Conservation (phyloP, 2,113 vertebrate genomes). For the Oryzias melastigma region DNA sequence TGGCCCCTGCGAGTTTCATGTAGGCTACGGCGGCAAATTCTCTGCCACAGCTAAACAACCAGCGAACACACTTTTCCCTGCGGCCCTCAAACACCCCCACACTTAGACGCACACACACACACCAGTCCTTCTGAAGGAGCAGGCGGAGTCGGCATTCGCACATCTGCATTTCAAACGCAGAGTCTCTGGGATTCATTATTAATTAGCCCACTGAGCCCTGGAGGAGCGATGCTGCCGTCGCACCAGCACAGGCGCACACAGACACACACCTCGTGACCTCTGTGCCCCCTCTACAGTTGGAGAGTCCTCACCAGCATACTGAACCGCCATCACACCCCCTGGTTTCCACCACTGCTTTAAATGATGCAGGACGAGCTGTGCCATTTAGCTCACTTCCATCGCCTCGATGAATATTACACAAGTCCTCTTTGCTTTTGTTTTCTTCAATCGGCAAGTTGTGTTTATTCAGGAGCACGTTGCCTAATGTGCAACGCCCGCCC, state of each 20-base stretch:
- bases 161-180: constrained; percentile 99
- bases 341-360: constrained; percentile 41
- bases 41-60: constrained; percentile 48
- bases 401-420: constrained; percentile 46
- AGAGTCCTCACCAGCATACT: constrained; percentile 61
- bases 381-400: constrained; percentile 13
- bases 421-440: constrained; percentile 19
- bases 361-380: constrained; percentile 13
- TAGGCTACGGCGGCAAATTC: constrained; percentile 32
- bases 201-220: constrained; percentile 98
- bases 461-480: constrained; percentile 28
- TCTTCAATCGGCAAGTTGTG: constrained; percentile 28
- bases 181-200: constrained; percentile 99
- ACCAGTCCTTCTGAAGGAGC: constrained; percentile 85
- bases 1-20: constrained; percentile 21
- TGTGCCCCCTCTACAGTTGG: constrained; percentile 58
- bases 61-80: constrained; percentile 47
- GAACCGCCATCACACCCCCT: constrained; percentile 25
- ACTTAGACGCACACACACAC: constrained; percentile 36
- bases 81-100: constrained; percentile 35
- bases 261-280: constrained; percentile 55
- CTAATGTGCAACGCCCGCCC: constrained; percentile 24
- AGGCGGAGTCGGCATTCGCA: constrained; percentile 92
- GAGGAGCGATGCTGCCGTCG: constrained; percentile 92
- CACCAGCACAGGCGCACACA: constrained; percentile 46